These are phyloP conservation scores for Lytechinus variegatus DNA, from an alignment of 35 echinoderm and acorn worm genomes.

Conservation along the genomic window DNA sequence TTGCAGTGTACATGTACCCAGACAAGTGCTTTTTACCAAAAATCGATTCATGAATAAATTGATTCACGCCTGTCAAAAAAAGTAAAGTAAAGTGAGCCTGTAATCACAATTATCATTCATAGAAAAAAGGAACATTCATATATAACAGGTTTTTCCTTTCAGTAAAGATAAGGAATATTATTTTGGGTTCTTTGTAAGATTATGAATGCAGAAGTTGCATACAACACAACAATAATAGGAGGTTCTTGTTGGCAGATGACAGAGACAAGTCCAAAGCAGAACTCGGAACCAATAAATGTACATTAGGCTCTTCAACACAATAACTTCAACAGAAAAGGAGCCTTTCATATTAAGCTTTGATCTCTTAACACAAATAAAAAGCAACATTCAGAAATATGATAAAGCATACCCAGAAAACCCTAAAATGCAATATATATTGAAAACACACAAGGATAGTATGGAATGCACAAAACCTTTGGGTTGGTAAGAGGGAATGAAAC, in stretches of 20 bases:
- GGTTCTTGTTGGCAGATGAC: neutral
- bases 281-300: neutral
- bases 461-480: slow-evolving; percentile 17
- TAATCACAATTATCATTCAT: too few relatives aligned
- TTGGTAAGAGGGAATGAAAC: neutral
- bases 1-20: too few relatives aligned
- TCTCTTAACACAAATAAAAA: neutral
- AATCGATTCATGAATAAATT: too few relatives aligned
- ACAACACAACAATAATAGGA: neutral
- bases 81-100: too few relatives aligned
- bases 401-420: neutral
- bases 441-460: neutral
- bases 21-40: too few relatives aligned
- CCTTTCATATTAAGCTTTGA: neutral
- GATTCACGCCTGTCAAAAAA: too few relatives aligned
- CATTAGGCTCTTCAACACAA: neutral
- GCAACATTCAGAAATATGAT: neutral
- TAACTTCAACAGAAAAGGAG: neutral
- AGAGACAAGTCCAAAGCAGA: neutral
- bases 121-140: neutral
- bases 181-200: neutral
- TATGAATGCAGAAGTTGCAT: neutral
- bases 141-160: neutral
- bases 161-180: neutral
- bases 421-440: neutral